Conservation (phyloP, 2,888 invertebrate genomes). For the Drosophila nigritarsus region DNA sequence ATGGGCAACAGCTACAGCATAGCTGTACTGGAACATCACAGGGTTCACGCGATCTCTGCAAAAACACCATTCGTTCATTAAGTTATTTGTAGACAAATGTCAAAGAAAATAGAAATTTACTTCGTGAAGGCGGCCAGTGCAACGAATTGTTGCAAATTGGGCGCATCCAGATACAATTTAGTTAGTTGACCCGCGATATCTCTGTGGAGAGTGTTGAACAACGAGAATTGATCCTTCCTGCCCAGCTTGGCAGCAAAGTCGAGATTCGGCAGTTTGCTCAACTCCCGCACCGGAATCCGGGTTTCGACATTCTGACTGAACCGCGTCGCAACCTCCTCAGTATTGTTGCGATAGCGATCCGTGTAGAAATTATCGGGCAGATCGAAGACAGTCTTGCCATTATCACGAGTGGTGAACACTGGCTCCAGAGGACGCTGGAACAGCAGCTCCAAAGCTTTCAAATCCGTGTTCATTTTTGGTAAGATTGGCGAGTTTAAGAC, state of each 20-base stretch:
- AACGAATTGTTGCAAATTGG: slow-evolving; percentile 87
- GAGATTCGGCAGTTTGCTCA: slow-evolving; percentile 78
- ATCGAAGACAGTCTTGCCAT: slow-evolving; percentile 82
- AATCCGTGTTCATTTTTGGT: slow-evolving; percentile 66
- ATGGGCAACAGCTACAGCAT: slow-evolving; percentile 91
- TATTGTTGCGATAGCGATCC: slow-evolving; percentile 76
- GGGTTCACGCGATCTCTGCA: slow-evolving; percentile 90
- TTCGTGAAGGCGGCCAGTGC: slow-evolving; percentile 88
- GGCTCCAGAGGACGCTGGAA: slow-evolving; percentile 84
- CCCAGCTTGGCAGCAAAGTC: slow-evolving; percentile 74
- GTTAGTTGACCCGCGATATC: slow-evolving; percentile 90
- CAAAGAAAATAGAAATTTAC: slow-evolving; percentile 45
- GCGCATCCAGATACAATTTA: slow-evolving; percentile 88
- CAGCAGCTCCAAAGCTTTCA: slow-evolving; percentile 78
- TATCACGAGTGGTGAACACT: slow-evolving; percentile 80
- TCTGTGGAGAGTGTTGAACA: slow-evolving; percentile 90
- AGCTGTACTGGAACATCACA: slow-evolving; percentile 92
- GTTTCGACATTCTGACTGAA: slow-evolving; percentile 80
- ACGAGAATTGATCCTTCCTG: slow-evolving; percentile 87
- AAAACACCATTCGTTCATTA: rapidly evolving
- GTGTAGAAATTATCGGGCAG: slow-evolving; percentile 82
- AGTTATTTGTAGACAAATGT: neutral
- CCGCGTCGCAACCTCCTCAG: slow-evolving; percentile 77
- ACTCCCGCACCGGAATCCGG: slow-evolving; percentile 80
- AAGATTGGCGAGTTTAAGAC: neutral